Evolutionary conservation across 2,888 invertebrate genomes (phyloP), one percentile per base, ranked within the genome.

Genomic region (Parelbella ahira): DNA sequence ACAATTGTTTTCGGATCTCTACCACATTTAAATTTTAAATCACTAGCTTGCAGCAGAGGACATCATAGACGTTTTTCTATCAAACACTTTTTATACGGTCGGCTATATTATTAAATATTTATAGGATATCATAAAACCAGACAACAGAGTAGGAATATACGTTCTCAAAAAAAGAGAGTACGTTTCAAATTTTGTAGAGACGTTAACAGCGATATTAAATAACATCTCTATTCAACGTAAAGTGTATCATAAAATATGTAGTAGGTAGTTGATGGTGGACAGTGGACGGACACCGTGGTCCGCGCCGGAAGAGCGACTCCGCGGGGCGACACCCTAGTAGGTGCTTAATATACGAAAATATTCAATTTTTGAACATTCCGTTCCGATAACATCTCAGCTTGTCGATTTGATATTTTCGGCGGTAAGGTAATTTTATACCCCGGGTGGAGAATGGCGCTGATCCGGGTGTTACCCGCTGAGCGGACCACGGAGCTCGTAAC

Each of bases 351-450:
- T 75, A 78, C 75, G 76, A 74, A 82, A 84, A 83, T 86, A 86
- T 86, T 86, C 80, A 86, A 84, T 83, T 86, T 84, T 82, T 82
- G 79, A 81, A 81, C 77, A 79, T 83, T 84, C 72, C 76, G 59
- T 58, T 61, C 64, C 76, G 86, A 87, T 86, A 87, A 76, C 79
- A 84, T 86, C 84, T 76, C 67, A 63, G 58, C 50, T 72, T 83
- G 86, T 81, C 84, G 84, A 84, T 80, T 83, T 83, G 82, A 84
- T 83, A 80, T 82, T 86, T 84, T 84, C 80, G 83, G 83, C 81
- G 80, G 77, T 80, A 75, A 79, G 71, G 84, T 83, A 83, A 86
- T 78, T 67, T 79, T 78, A 82, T 79, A 74, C 65, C 60, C 47
- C 59, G 63, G 59, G 48, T 63, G 63, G 68, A 80, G 81, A 81